Conservation (phyloP, 1,140 invertebrate species). For the Scaptomyza graminum region DNA sequence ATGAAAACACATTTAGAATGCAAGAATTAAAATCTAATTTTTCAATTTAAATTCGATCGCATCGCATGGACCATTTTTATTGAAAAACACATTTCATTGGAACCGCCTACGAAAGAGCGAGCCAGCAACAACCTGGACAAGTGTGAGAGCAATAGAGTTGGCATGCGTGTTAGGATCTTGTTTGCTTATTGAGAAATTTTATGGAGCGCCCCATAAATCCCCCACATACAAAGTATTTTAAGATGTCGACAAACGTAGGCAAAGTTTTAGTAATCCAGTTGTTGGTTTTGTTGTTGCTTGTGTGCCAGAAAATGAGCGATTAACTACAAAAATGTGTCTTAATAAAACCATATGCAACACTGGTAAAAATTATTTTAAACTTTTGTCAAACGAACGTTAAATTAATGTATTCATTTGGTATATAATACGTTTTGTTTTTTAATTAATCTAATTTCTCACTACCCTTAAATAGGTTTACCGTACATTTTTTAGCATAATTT, state of each 20-base stretch:
- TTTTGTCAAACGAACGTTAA: no score
- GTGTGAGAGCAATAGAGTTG: conserved; percentile 5
- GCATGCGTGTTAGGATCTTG: conserved; percentile 33
- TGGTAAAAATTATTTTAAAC: conserved; percentile 26
- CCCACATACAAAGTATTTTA: conserved; percentile 23
- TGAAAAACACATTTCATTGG: conserved; percentile 82
- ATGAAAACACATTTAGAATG: conserved; percentile 81
- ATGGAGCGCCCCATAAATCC: conserved; percentile 51
- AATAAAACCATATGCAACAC: conserved; percentile 34
- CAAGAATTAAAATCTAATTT: conserved; percentile 81
- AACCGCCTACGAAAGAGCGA: conserved; percentile 45
- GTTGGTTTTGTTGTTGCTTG: conserved; percentile 4
- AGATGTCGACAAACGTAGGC: conserved; percentile 58
- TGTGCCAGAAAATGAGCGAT: conserved; percentile 64
- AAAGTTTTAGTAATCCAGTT: conserved; percentile 27
- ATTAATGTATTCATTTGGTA: no score
- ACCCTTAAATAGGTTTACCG: no score
- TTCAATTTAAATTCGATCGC: conserved; percentile 83
- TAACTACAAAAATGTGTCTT: conserved; percentile 54
- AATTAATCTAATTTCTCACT: no score
- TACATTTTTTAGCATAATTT: no score
- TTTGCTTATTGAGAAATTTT: conserved; percentile 78
- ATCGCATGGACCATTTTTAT: conserved; percentile 82
- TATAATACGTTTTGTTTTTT: no score
- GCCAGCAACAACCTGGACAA: not conserved